Percentiles rank a stretch among this genome's conserved stretches.
phyloP scores from a whole-genome alignment of 2,113 vertebrate species.

The Acrocephalus kingi region DNA sequence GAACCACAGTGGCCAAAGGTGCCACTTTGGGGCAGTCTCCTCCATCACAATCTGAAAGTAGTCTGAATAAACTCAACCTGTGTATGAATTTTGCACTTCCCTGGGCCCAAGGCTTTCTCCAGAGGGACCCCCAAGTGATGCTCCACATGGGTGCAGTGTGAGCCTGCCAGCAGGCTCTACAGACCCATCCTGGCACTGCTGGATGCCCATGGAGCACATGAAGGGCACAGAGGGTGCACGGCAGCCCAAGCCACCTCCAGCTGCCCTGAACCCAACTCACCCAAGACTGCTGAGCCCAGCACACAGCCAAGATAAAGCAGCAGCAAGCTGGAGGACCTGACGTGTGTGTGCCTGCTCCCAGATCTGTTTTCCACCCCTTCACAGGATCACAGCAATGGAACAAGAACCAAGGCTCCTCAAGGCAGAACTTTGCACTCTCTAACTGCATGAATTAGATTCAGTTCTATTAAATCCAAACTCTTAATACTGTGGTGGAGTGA shows the following conservation, averaged over 20 bases:
- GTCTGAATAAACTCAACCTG: background rate
- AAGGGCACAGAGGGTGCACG: background rate
- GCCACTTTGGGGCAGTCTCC: background rate
- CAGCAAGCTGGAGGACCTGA: accelerated
- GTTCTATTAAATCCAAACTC: background rate
- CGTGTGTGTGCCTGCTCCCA: accelerated
- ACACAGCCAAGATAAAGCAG: background rate
- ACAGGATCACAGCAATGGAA: background rate
- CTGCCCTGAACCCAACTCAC: background rate
- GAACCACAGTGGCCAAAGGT: background rate
- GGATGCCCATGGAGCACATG: background rate
- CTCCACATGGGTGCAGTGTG: background rate
- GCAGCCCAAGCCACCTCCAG: background rate
- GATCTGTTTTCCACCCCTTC: background rate
- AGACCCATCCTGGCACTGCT: background rate
- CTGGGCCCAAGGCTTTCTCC: background rate
- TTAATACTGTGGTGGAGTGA: background rate
- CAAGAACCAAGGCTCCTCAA: background rate
- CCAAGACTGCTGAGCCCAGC: background rate
- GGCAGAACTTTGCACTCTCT: background rate
- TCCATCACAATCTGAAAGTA: background rate
- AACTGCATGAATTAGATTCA: background rate
- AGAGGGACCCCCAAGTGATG: accelerated
- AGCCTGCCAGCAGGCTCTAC: background rate
- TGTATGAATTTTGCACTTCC: background rate